Evolutionary conservation across 2,888 invertebrate genomes (phyloP), one percentile per base, ranked within the genome.

Genomic region (Lasioglossum oenotherae): DNA sequence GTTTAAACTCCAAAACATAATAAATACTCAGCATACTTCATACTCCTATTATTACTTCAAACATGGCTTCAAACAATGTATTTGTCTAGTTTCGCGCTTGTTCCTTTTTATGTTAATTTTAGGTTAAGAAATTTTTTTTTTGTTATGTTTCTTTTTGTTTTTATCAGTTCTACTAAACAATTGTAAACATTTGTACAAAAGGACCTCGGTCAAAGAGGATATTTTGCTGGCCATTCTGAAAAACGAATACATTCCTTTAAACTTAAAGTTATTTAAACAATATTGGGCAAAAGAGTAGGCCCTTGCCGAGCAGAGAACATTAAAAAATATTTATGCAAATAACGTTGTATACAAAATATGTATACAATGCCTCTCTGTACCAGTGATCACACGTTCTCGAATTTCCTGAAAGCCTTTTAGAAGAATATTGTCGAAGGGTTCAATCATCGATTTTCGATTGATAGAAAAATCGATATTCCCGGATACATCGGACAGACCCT

Each of bases 401-500:
- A 57, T 57, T 57, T 57, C n/a, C 12, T 57, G 1, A n/a, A 23
- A n/a, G 3, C 53, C 23, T 23, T 53, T 53, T 53, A n/a, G 10
- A 23, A 10, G 10, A 53, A n/a, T 53, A 53, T 53, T n/a, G n/a
- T 53, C 23, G n/a, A 23, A n/a, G 8, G 23, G n/a, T n/a, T 53
- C 23, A 3, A n/a, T 53, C 3, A n/a, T 53, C 23, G 53, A 53
- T 53, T 10, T 23, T 23, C 53, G 16, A 35, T 35, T 35, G 16
- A 16, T 0, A 14, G 60, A 60, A 60, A n/a, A 27, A 60, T 60
- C 60, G 60, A 60, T 60, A n/a, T 53, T 1, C n/a, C 10, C 53
- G 53, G n/a, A 23, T 53, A 23, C 8, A 53, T 53, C 3, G 53
- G n/a, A 74, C 3, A 83, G 74, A 73, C 71, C 76, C 38, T 84